Conservation (phyloP, 2,113 vertebrate species). For the Cebus imitator region DNA sequence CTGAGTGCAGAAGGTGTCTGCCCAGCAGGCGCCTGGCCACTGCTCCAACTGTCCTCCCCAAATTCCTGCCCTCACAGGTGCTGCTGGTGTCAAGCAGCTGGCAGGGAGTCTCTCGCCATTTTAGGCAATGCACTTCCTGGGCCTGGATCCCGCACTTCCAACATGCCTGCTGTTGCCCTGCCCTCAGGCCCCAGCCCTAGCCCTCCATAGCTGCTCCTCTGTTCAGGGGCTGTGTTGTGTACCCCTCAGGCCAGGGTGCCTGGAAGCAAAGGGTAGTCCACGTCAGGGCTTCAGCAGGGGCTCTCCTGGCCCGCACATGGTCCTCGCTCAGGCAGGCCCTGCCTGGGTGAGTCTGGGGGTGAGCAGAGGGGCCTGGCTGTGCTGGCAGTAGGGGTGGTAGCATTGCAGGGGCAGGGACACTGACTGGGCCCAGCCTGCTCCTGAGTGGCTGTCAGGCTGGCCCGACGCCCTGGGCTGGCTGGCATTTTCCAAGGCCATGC, state of each 20-base stretch:
- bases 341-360: background rate
- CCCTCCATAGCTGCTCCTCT: background rate
- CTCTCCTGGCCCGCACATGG: background rate
- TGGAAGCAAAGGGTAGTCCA: background rate
- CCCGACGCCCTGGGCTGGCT: background rate
- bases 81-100: background rate
- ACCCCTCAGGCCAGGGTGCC: background rate
- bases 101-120: background rate
- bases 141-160: background rate
- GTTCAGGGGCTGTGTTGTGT: background rate
- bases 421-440: background rate
- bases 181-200: background rate
- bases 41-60: constrained; percentile 3
- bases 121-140: background rate
- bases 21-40: background rate
- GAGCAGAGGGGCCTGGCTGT: background rate
- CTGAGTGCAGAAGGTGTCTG: background rate
- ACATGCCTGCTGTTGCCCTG: background rate
- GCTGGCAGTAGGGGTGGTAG: background rate
- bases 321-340: background rate
- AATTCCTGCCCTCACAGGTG: background rate
- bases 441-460: background rate
- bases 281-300: background rate
- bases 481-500: background rate
- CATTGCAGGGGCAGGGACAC: background rate